Evolutionary conservation across 2,797 vertebrate genomes (phyloP), one percentile per base, ranked within the genome.

Genomic region (Enteromius argenteus): DNA sequence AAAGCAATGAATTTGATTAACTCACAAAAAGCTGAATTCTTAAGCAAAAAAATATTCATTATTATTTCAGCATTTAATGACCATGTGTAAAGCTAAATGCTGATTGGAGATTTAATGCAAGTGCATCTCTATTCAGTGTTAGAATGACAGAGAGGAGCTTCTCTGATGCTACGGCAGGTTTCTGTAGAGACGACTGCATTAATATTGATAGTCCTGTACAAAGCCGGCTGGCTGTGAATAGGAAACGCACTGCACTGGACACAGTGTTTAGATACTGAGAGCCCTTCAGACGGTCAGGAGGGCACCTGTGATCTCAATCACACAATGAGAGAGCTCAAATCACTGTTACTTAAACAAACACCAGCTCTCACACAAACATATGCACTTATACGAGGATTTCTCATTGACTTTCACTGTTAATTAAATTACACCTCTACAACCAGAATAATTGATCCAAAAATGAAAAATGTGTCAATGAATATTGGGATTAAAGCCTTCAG

Each of bases 121-220:
- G 42, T 73, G 80, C 49, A 71, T 71, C 27, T 78, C 66, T 79
- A 71, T 84, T 79, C 51, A 66, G 53, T 66, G 79, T 69, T 73
- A 77, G 84, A 75, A 62, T 79, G 67, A 62, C 62, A 82, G 78
- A 81, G 15, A 72, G 71, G 49, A 82, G 74, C 85, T 67, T 79
- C 80, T 83, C 79, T 73, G 84, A 81, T 81, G 82, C 80, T 86
- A 60, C 80, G 71, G 66, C 80, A 56, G 51, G 79, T 83, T 76
- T 86, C 60, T 58, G 80, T 72, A 58, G 68, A 78, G 77, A 73
- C 32, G 79, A 78, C 79, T 85, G 37, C 80, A 84, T 89, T 86
- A 87, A 87, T 83, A 83, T 81, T 83, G 75, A 87, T 87, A 78
- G 60, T 44, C 37, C 53, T 35, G 49, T 58, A 84, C 74, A 69